phyloP scores from a whole-genome alignment of 92 coral and sea anemone species.

The Zoanthus gigantus region DNA sequence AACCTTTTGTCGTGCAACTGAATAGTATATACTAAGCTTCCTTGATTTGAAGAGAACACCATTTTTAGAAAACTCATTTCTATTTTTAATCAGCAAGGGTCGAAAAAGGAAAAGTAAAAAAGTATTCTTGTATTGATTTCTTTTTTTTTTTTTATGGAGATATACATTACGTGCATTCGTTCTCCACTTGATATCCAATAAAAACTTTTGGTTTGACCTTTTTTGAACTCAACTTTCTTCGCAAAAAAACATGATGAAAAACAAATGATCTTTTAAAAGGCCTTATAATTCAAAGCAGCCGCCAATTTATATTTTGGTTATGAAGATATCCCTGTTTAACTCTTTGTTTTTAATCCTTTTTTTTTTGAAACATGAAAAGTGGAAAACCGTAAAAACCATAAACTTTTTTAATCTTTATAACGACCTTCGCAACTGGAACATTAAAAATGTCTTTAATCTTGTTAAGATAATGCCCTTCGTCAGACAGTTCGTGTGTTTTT shows the following conservation, averaged over 20 bases:
- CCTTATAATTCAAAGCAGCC: background rate
- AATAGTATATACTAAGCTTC: background rate
- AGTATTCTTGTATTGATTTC: too few relatives aligned
- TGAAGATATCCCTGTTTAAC: background rate
- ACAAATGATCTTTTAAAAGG: background rate
- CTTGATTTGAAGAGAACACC: background rate
- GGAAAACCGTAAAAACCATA: background rate
- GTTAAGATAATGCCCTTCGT: background rate
- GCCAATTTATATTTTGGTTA: background rate
- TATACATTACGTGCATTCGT: background rate
- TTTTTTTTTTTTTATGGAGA: background rate
- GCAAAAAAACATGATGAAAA: slow-evolving; percentile 26
- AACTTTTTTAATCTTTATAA: background rate
- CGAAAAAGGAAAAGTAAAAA: too few relatives aligned
- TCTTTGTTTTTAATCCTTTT: background rate
- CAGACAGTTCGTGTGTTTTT: background rate
- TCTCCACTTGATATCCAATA: background rate
- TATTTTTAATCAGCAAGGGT: too few relatives aligned
- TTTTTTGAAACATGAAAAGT: background rate
- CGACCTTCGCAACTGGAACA: background rate
- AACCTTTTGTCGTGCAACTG: slow-evolving; percentile 21
- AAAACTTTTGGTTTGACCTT: slow-evolving; percentile 18
- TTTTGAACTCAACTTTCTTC: slow-evolving; percentile 21
- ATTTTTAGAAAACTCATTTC: too few relatives aligned
- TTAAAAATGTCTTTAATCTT: background rate